Base-by-base conservation (phyloP, 2,888 invertebrate genomes). In the Habrosyne pyritoides region DNA sequence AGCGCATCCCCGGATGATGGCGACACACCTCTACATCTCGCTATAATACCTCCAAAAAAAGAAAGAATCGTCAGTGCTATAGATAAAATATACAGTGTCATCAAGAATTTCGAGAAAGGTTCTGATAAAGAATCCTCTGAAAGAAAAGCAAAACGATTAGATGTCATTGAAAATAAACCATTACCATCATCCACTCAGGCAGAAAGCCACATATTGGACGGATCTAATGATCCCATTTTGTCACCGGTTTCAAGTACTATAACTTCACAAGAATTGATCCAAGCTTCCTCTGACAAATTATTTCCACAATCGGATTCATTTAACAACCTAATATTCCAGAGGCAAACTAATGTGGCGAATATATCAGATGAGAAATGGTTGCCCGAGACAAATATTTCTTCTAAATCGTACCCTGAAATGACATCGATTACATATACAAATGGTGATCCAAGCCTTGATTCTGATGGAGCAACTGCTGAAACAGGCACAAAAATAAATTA, bases 11-110 rank as follows among this genome's bases (percentile, higher is more conserved):
- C 70, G n/a, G 24, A 61, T 30, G 18, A 59, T 50, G 22, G 57
- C 42, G 49, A 56, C 5, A 57, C 65, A 0, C 62, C 63, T 0
- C 59, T 64, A 0, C 77, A 72, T 0, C 69, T 89, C 2, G 68
- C 80, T 1, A 81, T 89, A 30, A 86, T 90, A 42, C 85, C 89
- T 0, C 90, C 86, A 0, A 74, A 71, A 36, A 84, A 75, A 47
- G 86, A 87, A 48, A 74, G 82, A 18, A 88, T 89, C 2, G 75
- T 87, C n/a, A 79, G 70, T 36, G 84, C 86, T 1, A 89, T 91
- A 1, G 82, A 84, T 18, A 89, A 84, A 56, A 87, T 89, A 28
- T 84, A 87, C 53, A 77, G 63, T n/a, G 76, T 89, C 2, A 76
- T 89, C 4, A 84, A 80, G n/a, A 28, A 30, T 18, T 28, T 50